Conservation (phyloP, 2,113 vertebrate species). For the Chelonoidis abingdonii region DNA sequence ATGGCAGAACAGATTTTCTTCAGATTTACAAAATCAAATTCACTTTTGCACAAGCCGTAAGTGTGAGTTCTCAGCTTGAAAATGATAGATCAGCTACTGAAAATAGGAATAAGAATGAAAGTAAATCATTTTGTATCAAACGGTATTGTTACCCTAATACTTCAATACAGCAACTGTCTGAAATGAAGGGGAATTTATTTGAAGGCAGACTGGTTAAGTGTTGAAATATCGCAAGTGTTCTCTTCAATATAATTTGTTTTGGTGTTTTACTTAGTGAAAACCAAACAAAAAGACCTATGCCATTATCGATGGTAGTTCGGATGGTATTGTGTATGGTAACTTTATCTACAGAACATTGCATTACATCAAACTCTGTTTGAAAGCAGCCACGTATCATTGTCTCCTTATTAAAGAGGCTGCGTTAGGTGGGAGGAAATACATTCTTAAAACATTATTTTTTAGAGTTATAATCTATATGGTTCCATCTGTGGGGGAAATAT, state of each 20-base stretch:
- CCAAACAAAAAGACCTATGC: neutral
- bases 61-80: slow-evolving; percentile 16
- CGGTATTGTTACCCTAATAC: neutral
- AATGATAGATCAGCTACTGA: slow-evolving; percentile 7
- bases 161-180: neutral
- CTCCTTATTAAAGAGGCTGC: neutral
- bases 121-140: neutral
- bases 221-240: neutral
- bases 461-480: neutral
- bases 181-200: neutral
- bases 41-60: neutral
- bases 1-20: neutral
- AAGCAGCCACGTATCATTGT: neutral
- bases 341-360: neutral
- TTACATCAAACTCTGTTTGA: neutral
- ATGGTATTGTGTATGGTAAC: neutral
- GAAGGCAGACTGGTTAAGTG: neutral
- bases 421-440: neutral
- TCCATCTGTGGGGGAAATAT: neutral
- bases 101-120: neutral
- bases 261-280: neutral
- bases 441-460: neutral
- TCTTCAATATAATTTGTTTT: neutral
- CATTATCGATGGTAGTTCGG: neutral
- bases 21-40: neutral